Evolutionary conservation across 2,888 invertebrate species (phyloP), one percentile per base, ranked within the genome.

Genomic region (Tenthredo livida): DNA sequence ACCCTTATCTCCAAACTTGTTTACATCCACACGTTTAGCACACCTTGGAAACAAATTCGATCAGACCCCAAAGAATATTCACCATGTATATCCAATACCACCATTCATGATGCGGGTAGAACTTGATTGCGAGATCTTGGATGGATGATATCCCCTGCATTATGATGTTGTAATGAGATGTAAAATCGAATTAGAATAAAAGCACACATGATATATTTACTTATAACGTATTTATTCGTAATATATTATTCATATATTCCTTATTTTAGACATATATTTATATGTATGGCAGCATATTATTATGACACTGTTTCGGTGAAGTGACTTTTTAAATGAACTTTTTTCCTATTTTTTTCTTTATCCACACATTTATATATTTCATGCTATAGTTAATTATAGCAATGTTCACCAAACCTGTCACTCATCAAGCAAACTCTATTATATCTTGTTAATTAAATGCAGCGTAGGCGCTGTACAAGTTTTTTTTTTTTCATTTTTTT

Each of bases 231-330:
- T 90, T 91, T 91, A 90, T 91, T 90, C 89, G 88, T 90, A 91
- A 91, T 91, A 89, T 90, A 90, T 90, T 90, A 90, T 86, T 91
- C 89, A 90, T 91, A 91, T 91, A 91, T 88, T 91, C 87, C 92
- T 92, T 93, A 93, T 89, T 90, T 89, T 92, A 91, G 90, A 93
- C 92, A 93, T 92, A 91, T 93, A 93, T 93, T 92, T 92, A 92
- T 93, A 93, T 91, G 90, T 91, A 92, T 93, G 93, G 92, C 92
- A 93, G 93, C 92, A 91, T 93, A 92, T 90, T 91, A 92, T 92
- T 89, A 92, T 92, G 92, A 92, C 92, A 92, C 91, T 92, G 90
- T 93, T 90, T 91, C 91, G 89, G 90, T 92, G 90, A 90, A 90
- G 90, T 91, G 91, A 91, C 90, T 91, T 87, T 87, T 86, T 84